Evolutionary conservation across 2,113 vertebrate species (phyloP).

Genomic region (Lepisosteus oculatus): DNA sequence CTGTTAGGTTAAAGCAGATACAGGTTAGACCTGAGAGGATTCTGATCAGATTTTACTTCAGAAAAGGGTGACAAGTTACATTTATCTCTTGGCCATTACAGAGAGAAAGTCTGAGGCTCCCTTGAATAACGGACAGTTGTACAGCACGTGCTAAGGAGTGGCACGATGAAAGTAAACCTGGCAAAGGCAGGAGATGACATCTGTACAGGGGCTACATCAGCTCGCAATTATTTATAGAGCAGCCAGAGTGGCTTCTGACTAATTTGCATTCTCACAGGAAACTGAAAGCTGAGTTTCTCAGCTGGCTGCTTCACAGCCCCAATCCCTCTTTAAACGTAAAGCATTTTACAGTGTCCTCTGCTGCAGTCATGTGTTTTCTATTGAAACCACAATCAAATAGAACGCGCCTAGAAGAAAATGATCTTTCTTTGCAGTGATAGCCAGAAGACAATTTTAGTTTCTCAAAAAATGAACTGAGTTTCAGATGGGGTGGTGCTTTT

Average conservation of each 20-base stretch:
- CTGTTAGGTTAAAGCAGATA: too few species aligned
- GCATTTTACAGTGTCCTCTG: constrained; percentile 5
- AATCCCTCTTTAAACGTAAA: neutral
- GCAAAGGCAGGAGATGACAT: neutral
- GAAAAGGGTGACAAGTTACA: too few species aligned
- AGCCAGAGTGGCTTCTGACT: constrained; percentile 1
- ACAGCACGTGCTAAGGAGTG: neutral
- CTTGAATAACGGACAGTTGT: neutral
- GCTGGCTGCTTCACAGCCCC: neutral
- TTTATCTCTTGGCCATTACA: too few species aligned
- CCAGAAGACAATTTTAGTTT: neutral
- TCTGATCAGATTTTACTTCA: too few species aligned
- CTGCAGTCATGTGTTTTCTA: constrained; percentile 4
- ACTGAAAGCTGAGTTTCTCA: constrained; percentile 1
- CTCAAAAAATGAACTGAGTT: neutral
- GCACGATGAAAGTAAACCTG: neutral
- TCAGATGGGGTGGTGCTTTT: neutral
- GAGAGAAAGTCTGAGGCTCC: too few species aligned
- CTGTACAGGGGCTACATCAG: neutral
- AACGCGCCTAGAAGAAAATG: neutral
- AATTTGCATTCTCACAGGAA: constrained; percentile 25
- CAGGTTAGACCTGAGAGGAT: too few species aligned
- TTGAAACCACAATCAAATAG: neutral
- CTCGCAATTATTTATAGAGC: neutral
- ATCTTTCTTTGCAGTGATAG: too few species aligned